Evolutionary conservation across 2,113 vertebrate genomes (phyloP), one percentile per base, ranked within the genome.

Genomic region (Ictalurus furcatus): DNA sequence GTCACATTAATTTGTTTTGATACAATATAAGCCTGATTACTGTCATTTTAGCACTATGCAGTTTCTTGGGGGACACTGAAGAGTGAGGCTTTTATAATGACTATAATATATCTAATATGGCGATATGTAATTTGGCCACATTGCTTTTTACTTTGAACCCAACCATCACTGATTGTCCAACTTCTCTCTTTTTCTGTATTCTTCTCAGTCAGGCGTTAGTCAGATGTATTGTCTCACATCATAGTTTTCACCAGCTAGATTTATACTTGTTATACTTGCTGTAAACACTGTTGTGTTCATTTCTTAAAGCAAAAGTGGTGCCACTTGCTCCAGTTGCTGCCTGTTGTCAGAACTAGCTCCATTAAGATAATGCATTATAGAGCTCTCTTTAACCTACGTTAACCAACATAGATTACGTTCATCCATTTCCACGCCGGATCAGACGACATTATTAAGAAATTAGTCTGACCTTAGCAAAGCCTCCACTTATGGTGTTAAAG

Each of bases 321-420:
- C 78, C 76, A 87, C 52, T 48, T 56, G 76, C 44, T 61, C 30
- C 67, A 8, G 25, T 12, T 59, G 76, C 61, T 44, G 85, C 17
- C 83, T 73, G 34, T 78, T 76, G 54, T 56, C 83, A 52, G 74
- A 88, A 63, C 52, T 25, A 85, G 76, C 82, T 91, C 82, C 82
- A 88, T 90, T 89, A 91, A 85, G 84, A 84, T 90, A 90, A 89
- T 89, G 85, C 78, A 91, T 91, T 91, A 89, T 90, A 81, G 58
- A 74, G 76, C 82, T 25, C 17, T 58, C 82, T 89, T 88, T 90
- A 89, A 90, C 79, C 25, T 71, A 34, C 34, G 34, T 34, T 34
- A 34, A 34, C 34, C 34, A 34, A 34, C 34, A 34, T 34, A 34
- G 88, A 91, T 91, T 89, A 86, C 84, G 11, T 84, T 90, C 61